A percentile compares a stretch with the other conserved stretches of the same genome.
Evolutionary conservation across 2,113 vertebrate genomes (phyloP).

Genomic region (Neotragus moschatus): DNA sequence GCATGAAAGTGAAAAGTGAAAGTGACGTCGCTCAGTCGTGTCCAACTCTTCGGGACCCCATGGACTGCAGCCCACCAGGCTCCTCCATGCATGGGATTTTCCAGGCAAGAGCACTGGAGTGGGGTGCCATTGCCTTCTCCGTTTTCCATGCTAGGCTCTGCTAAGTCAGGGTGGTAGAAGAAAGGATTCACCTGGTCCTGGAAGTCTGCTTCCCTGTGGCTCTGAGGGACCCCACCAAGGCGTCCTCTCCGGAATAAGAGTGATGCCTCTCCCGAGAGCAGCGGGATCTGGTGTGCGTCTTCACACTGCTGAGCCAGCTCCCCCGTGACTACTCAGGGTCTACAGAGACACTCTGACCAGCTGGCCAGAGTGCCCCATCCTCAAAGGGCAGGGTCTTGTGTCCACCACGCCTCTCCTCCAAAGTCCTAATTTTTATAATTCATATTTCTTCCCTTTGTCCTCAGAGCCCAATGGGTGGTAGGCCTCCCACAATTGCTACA

Average conservation of each 20-base stretch:
- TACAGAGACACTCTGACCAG: neutral
- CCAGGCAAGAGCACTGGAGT: too few relatives aligned
- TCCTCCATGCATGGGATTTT: too few relatives aligned
- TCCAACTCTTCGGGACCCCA: rapidly evolving
- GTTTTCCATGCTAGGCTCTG: neutral
- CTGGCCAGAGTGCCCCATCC: rapidly evolving
- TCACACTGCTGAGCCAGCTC: neutral
- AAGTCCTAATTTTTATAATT: too few relatives aligned
- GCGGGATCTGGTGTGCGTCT: neutral
- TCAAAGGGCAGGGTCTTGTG: neutral
- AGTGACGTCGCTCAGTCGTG: too few relatives aligned
- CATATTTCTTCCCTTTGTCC: neutral
- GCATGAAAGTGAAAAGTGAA: too few relatives aligned
- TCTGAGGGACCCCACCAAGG: neutral
- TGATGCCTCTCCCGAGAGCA: rapidly evolving
- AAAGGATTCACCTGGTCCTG: neutral
- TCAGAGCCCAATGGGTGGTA: neutral
- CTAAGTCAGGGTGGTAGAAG: neutral
- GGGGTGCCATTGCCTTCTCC: too few relatives aligned
- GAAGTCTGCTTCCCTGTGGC: neutral
- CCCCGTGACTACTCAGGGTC: rapidly evolving
- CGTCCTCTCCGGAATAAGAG: too few relatives aligned
- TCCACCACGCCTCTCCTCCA: neutral
- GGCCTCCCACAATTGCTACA: neutral
- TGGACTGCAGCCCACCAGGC: too few relatives aligned